phyloP scores from a whole-genome alignment of 2,888 invertebrate species.

The Rhimphoctona megacephalus region DNA sequence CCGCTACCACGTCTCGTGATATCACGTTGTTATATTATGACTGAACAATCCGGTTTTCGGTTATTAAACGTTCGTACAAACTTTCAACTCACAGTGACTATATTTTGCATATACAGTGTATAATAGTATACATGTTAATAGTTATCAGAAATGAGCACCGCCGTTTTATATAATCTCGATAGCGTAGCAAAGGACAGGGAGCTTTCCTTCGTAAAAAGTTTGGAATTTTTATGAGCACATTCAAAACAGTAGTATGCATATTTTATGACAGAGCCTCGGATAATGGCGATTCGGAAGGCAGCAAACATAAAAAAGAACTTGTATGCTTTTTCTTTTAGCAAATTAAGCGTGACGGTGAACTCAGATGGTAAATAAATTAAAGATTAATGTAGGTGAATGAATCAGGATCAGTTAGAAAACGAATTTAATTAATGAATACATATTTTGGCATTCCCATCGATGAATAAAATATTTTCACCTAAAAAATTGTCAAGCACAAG shows the following conservation, averaged over 20 bases:
- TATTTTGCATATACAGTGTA: conserved; percentile 12
- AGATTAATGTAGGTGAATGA: not conserved
- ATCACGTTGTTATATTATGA: conserved; percentile 58
- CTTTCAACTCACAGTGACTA: conserved; percentile 33
- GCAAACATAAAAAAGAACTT: conserved; percentile 2
- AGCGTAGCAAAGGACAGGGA: conserved; percentile 34
- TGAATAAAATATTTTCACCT: not conserved
- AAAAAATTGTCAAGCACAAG: not conserved
- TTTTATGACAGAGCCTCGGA: conserved; percentile 35
- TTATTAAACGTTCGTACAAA: conserved; percentile 57
- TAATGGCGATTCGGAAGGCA: conserved; percentile 42
- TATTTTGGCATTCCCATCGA: not conserved
- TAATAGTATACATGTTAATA: conserved; percentile 13
- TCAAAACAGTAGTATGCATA: conserved; percentile 53
- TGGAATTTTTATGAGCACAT: conserved; percentile 59
- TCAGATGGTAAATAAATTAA: not conserved
- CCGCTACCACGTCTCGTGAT: too few species aligned
- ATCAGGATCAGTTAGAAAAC: not conserved
- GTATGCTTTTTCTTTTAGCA: not conserved
- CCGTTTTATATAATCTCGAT: conserved; percentile 50
- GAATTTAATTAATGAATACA: conserved; percentile 1
- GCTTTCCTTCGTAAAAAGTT: conserved; percentile 54
- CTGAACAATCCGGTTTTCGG: conserved; percentile 40
- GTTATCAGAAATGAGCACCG: conserved; percentile 48
- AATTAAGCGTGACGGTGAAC: not conserved